Evolutionary conservation across 2,113 vertebrate genomes (phyloP).

Genomic region (Scatophagus argus): DNA sequence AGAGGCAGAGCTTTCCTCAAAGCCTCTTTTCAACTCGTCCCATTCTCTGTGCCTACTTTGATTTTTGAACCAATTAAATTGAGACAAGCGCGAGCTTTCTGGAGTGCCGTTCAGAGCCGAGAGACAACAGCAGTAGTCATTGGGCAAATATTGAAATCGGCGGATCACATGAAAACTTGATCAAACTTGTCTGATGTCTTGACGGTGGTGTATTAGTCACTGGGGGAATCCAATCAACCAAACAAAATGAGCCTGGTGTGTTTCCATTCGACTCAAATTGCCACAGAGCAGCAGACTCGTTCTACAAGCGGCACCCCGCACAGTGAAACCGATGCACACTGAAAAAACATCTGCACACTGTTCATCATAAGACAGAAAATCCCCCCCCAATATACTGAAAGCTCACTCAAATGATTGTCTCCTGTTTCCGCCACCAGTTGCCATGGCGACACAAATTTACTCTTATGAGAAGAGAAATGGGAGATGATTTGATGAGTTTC

Average conservation of each 20-base stretch:
- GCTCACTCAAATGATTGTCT: constrained; percentile 28
- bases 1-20: constrained; percentile 58
- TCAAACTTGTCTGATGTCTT: constrained; percentile 53
- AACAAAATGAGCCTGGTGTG: constrained; percentile 32
- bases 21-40: constrained; percentile 30
- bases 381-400: constrained; percentile 46
- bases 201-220: constrained; percentile 24
- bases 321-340: constrained; percentile 28
- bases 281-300: constrained; percentile 20
- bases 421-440: constrained; percentile 45
- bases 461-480: constrained; percentile 31
- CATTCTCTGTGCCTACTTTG: constrained; percentile 53
- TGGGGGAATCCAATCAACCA: constrained; percentile 41
- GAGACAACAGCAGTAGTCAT: constrained; percentile 30
- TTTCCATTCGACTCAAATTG: not conserved
- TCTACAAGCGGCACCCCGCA: constrained; percentile 40
- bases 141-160: constrained; percentile 52
- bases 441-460: constrained; percentile 47
- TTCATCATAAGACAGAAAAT: constrained; percentile 39
- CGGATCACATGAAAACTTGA: constrained; percentile 50
- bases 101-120: not conserved
- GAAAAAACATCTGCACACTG: constrained; percentile 50
- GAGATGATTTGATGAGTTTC: constrained; percentile 26
- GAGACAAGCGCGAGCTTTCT: constrained; percentile 44
- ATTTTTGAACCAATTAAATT: constrained; percentile 78